Evolutionary conservation across 1,140 invertebrate species (phyloP), one percentile per base, ranked within the genome.

Genomic region (Goniozus legneri): DNA sequence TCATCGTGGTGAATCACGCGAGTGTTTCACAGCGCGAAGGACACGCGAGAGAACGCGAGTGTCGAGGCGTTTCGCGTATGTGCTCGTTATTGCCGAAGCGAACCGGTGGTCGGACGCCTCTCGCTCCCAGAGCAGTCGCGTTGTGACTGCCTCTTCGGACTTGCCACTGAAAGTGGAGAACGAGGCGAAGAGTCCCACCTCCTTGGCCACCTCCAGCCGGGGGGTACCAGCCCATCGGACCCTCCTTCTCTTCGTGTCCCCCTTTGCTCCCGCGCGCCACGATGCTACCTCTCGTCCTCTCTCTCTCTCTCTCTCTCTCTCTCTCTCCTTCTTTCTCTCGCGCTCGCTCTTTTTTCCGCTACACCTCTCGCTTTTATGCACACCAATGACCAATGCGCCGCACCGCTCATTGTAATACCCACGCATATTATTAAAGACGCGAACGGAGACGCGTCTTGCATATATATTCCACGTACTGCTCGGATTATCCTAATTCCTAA

Each of bases 161-260:
- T 65, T 63, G 67, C 60, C 60, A 67, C 60, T 71, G 63, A 59
- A 70, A 67, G 56, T 64, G 60, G 64, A 68, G 62, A 63, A 63
- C 58, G 61, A 58, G 63, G 56, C 57, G 58, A 64, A 48, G 64
- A 69, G 72, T 69, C 71, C 73, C 71, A 73, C 73, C 72, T 74
- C 69, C 58, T 67, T 65, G 64, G 64, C 73, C 72, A 75, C 71
- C 70, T 69, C 72, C 69, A 75, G 62, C 57, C 56, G 49, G 47
- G 49, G 69, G 69, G 71, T 73, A 72, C 72, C 73, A 74, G 70
- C 72, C 73, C 72, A 75, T 72, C 59, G 65, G 70, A 65, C 69
- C 67, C 71, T 70, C 65, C 69, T 62, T 62, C 64, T 54, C n/a
- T n/a, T n/a, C n/a, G n/a, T n/a, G n/a, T n/a, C 48, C 49, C 37